Conservation (phyloP, 1,140 invertebrate species). For the Conus ventricosus region DNA sequence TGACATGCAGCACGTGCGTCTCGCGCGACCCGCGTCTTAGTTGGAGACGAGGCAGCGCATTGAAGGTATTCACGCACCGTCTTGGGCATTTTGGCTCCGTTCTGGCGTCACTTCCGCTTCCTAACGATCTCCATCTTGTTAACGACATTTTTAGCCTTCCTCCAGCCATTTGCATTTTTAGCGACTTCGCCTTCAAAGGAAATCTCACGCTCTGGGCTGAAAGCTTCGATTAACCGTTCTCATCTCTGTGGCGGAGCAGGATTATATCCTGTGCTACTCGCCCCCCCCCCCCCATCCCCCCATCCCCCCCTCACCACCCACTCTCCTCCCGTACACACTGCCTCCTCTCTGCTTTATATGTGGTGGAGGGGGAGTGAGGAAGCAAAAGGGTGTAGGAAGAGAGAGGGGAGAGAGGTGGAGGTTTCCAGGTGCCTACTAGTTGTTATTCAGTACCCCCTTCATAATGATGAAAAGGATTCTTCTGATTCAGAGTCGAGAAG, state of each 20-base stretch:
- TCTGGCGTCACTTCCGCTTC: slow-evolving; percentile 5
- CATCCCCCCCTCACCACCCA: not conserved
- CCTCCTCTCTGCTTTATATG: too few relatives aligned
- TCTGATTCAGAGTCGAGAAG: not conserved
- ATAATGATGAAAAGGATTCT: too few relatives aligned
- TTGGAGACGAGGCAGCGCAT: not conserved
- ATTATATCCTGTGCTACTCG: too few relatives aligned
- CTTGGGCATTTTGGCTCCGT: slow-evolving; percentile 30
- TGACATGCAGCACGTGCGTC: slow-evolving; percentile 33
- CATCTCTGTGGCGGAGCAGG: not conserved
- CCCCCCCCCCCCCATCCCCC: too few relatives aligned
- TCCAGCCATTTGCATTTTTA: slow-evolving; percentile 32
- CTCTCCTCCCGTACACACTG: not conserved
- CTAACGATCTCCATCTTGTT: slow-evolving; percentile 34
- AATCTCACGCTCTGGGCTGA: not conserved
- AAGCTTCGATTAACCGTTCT: slow-evolving; percentile 9
- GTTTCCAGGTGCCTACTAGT: too few relatives aligned
- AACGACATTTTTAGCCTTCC: slow-evolving; percentile 11
- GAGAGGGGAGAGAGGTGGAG: too few relatives aligned
- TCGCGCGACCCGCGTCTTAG: not conserved
- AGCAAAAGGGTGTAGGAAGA: too few relatives aligned
- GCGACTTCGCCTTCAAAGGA: slow-evolving; percentile 20
- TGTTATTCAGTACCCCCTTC: too few relatives aligned
- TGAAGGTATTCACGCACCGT: slow-evolving; percentile 22
- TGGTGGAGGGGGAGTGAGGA: too few relatives aligned